phyloP scores from a whole-genome alignment of 2,888 invertebrate species.

The Stenichneumon culpator region DNA sequence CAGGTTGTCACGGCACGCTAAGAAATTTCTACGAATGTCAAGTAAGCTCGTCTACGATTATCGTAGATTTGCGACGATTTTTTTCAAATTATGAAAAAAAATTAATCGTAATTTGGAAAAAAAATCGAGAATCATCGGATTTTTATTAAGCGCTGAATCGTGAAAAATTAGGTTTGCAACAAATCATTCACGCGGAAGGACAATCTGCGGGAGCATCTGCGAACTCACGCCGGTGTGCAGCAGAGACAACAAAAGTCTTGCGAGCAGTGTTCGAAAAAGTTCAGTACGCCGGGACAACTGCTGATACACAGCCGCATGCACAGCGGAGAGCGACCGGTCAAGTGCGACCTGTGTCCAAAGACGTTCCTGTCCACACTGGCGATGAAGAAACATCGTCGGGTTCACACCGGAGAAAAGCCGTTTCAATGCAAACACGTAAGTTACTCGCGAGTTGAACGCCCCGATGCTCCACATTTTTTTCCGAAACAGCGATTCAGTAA shows the following conservation, averaged over 20 bases:
- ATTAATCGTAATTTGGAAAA: background rate
- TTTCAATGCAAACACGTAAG: constrained; percentile 85
- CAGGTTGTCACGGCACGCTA: constrained; percentile 86
- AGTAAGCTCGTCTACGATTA: constrained; percentile 81
- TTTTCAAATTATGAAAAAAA: background rate
- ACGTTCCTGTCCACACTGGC: constrained; percentile 91
- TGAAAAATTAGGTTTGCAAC: constrained; percentile 85
- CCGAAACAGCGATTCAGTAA: background rate
- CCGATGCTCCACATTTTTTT: background rate
- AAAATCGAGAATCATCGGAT: too few species aligned
- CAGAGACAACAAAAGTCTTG: constrained; percentile 88
- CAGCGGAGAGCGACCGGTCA: constrained; percentile 89
- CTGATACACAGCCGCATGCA: constrained; percentile 90
- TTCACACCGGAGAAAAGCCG: constrained; percentile 87
- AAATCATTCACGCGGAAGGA: constrained; percentile 89
- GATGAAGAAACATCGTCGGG: constrained; percentile 90
- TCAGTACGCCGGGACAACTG: constrained; percentile 85
- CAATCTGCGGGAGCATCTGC: constrained; percentile 90
- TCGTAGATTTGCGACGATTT: background rate
- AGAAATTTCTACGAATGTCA: constrained; percentile 87
- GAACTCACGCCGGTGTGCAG: constrained; percentile 89
- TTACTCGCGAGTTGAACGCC: constrained; percentile 49
- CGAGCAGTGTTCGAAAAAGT: constrained; percentile 89
- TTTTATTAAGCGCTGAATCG: too few species aligned
- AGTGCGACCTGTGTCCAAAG: constrained; percentile 91